Evolutionary conservation across 2,888 invertebrate species (phyloP).

Genomic region (Caradrina clavipalpis): DNA sequence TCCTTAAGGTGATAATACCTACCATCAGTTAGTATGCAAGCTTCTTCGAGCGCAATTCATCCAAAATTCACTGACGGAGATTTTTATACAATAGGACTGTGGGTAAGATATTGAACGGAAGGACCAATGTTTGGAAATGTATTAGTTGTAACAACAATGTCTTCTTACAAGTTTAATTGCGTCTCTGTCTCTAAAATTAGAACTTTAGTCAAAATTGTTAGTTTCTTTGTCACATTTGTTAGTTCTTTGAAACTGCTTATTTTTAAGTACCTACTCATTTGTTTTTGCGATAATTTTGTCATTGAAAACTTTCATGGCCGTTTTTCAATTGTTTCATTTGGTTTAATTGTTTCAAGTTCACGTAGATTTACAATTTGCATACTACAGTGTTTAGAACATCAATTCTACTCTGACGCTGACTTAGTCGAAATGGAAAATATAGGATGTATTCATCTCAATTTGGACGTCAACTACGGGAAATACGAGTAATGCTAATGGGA

Average conservation of each 20-base stretch:
- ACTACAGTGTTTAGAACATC: too few species aligned
- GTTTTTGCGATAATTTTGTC: background rate
- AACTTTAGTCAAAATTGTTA: background rate
- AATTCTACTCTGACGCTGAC: background rate
- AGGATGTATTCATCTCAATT: slow-evolving; percentile 17
- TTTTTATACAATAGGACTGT: background rate
- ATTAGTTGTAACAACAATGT: background rate
- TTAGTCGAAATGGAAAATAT: slow-evolving; percentile 3
- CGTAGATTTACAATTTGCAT: background rate
- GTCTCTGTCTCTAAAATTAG: background rate
- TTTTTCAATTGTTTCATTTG: background rate
- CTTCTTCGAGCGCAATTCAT: too few species aligned
- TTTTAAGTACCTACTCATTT: background rate
- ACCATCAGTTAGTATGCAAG: too few species aligned
- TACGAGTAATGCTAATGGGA: slow-evolving; percentile 12
- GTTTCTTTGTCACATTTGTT: background rate
- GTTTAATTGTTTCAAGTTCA: background rate
- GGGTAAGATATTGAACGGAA: background rate
- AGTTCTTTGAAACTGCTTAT: background rate
- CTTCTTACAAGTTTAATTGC: background rate
- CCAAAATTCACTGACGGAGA: too few species aligned
- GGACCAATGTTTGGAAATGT: background rate
- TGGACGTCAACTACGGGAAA: slow-evolving; percentile 25
- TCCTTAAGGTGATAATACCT: too few species aligned
- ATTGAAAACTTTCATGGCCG: background rate